Conservation (phyloP, 2,113 vertebrate genomes). For the Emydura subglobosa region DNA sequence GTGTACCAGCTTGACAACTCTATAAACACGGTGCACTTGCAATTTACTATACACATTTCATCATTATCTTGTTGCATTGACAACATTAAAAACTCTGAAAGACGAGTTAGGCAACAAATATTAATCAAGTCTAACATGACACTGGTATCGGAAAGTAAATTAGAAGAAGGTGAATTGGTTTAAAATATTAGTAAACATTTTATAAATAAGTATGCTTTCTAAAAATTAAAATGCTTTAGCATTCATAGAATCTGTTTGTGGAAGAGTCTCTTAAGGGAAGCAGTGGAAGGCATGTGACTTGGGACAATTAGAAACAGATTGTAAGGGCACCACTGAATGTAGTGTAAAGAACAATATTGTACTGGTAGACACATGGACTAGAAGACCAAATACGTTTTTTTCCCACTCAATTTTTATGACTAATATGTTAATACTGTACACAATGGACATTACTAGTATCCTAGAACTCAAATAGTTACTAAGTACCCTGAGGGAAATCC, state of each 20-base stretch:
- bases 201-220: neutral
- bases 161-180: neutral
- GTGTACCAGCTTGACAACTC: neutral
- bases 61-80: neutral
- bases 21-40: neutral
- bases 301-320: neutral
- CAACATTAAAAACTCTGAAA: neutral
- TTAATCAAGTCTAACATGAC: neutral
- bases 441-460: neutral
- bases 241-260: neutral
- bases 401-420: neutral
- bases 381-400: neutral
- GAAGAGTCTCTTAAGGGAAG: neutral
- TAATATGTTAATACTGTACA: neutral
- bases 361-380: neutral
- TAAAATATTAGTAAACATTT: neutral
- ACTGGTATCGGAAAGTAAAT: neutral
- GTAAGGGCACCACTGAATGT: neutral
- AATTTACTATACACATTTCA: neutral
- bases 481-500: neutral
- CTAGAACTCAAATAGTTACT: neutral
- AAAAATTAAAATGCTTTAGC: neutral
- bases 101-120: neutral
- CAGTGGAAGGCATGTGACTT: neutral
- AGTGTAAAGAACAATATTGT: neutral